Base-by-base conservation (phyloP, 2,888 invertebrate genomes). In the Chrysodeixis includens region DNA sequence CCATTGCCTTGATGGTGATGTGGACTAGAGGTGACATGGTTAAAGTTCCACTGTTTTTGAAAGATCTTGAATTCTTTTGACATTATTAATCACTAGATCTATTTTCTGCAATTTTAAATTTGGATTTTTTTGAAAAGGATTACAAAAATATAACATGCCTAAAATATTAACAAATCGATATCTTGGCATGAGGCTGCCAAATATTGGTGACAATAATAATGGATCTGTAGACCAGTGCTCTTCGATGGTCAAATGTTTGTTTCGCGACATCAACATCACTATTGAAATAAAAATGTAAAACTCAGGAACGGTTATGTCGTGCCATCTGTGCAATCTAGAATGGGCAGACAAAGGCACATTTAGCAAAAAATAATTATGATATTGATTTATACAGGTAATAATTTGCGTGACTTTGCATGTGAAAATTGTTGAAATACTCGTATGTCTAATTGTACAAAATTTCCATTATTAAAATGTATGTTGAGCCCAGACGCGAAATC, bases 41-140 rank as follows among this genome's bases (percentile, higher is more conserved):
- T 58, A 59, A 76, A 73, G 58, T 49, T 66, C 72, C 76, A 76
- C 40, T 69, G 51, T 58, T 66, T 61, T 61, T 56, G 52, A 61
- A 66, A 67, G 51, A 12, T 55, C 46, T 67, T 67, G 26, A 64
- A 57, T 55, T 63, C 65, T 66, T 52, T 62, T 55, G 49, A 51
- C 58, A 30, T 58, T 32, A 44, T 51, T 32, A 16, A 30, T 58
- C 1, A 58, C 8, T 14, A 58, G 30, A 18, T 58, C 30, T 9
- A 49, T 30, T 58, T 58, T 58, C 8, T 58, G 9, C 10, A 58
- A 49, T 26, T 46, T 56, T 4, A 10, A 44, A 46, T n/a, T 56
- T 16, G 22, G 14, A 3, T 46, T 56, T 18, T 6, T 30, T 57
- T 16, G 46, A 2, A 46, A 16, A 9, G 57, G 57, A 35, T 55